Base-by-base conservation (phyloP, 2,797 vertebrate species). In the Eulemur albifrons region DNA sequence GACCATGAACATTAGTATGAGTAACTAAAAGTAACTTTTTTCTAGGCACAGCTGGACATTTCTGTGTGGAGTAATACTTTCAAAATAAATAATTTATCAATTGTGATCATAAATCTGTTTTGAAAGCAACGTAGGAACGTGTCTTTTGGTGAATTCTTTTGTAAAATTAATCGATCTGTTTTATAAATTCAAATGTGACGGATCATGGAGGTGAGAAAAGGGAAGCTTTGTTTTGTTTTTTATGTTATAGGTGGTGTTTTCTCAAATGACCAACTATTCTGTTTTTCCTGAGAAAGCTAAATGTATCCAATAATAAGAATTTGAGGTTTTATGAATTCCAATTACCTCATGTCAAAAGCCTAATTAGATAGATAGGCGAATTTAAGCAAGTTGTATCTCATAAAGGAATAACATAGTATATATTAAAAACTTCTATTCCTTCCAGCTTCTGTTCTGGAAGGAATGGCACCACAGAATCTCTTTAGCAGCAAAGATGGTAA, bases 251-350 rank as follows among this genome's bases (percentile, higher is more conserved):
- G 25, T 82, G 5, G 27, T 76, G 30, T 65, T 90, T 82, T 80
- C 67, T 25, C 21, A 95, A 93, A 82, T 6, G 10, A 87, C 21
- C 50, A 87, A 89, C 7, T 75, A 48, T 38, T 88, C 63, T 81
- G 45, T 54, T 90, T 83, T 86, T 93, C 59, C 75, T 92, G 10
- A 94, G 69, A 90, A 93, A 94, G 25, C 20, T 84, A 90, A 85
- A 59, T 90, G n/a, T 94, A 81, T 79, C 11, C 35, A 94, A 43
- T 80, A 61, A 18, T 65, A 95, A 63, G 23, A 84, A 70, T 59
- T 52, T 54, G 15, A 7, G 43, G 21, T 65, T 96, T 77, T 93
- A 38, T 73, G 70, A 91, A 92, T 88, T 88, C 75, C 57, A 77
- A 63, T 18, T 84, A 86, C 20, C n/a, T 84, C 86, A 87, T 38